A percentile compares a stretch with the other conserved stretches of the same genome.
These are phyloP conservation scores for Erpobdella octoculata DNA, from an alignment of 2,888 invertebrate genomes.

Conservation along the genomic window DNA sequence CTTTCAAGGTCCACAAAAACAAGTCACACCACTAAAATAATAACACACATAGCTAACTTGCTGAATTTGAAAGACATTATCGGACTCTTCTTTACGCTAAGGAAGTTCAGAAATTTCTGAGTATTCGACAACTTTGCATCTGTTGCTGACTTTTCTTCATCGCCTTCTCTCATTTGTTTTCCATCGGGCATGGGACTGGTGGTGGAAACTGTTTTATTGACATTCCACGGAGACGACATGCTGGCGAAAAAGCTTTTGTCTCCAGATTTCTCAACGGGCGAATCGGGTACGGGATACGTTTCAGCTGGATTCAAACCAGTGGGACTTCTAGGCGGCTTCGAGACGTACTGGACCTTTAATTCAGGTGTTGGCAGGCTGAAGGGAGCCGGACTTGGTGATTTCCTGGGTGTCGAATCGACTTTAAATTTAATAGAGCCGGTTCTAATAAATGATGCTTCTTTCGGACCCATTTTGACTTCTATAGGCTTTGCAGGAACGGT, in stretches of 20 bases:
- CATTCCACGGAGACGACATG: slow-evolving; percentile 7
- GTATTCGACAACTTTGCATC: background rate
- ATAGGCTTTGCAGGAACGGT: no score
- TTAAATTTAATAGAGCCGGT: background rate
- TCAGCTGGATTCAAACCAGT: background rate
- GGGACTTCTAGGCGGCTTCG: background rate
- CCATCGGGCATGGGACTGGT: background rate
- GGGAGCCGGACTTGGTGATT: background rate
- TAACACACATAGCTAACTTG: slow-evolving; percentile 4
- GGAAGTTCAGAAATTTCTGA: slow-evolving; percentile 2
- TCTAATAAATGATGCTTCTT: no score
- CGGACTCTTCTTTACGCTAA: slow-evolving; percentile 12
- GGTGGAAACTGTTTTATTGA: no score
- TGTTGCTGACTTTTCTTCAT: background rate
- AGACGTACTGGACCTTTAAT: background rate
- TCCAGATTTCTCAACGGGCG: background rate
- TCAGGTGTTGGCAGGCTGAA: background rate
- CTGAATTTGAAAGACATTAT: background rate
- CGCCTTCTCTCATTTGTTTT: background rate
- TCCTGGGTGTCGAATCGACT: background rate
- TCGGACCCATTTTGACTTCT: no score
- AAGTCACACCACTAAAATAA: background rate
- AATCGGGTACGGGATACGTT: background rate
- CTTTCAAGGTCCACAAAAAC: no score
- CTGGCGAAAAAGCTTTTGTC: background rate